Conservation (phyloP, 92 coral and sea anemone species). For the Palythoa grandis region DNA sequence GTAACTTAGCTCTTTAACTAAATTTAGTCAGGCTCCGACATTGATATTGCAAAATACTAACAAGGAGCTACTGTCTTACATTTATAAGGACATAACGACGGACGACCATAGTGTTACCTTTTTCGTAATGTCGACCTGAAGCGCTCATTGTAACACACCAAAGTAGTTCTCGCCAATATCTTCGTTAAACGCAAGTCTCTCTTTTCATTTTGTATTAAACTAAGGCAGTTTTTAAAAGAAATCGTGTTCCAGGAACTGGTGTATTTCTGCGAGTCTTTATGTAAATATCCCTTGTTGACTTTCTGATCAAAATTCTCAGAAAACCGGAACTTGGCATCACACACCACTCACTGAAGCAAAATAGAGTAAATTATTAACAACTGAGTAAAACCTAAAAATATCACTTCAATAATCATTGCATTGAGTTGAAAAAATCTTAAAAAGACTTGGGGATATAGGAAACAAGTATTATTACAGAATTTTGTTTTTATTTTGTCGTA, state of each 20-base stretch:
- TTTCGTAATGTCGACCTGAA: background rate
- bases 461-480: no score
- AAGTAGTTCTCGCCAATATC: background rate
- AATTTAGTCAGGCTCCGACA: no score
- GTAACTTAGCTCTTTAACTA: no score
- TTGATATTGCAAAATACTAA: background rate
- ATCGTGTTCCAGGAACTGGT: background rate
- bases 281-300: background rate
- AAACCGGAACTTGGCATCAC: background rate
- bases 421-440: no score
- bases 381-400: background rate
- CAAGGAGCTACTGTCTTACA: background rate
- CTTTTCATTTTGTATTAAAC: background rate
- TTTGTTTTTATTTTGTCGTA: no score
- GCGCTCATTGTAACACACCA: background rate
- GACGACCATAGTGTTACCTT: background rate
- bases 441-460: no score
- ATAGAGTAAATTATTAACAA: background rate
- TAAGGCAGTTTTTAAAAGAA: background rate
- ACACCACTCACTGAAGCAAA: no score
- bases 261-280: background rate
- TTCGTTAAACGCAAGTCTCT: background rate
- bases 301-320: background rate
- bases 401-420: no score
- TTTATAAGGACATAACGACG: background rate